Evolutionary conservation across 2,113 vertebrate species (phyloP), one percentile per base, ranked within the genome.

Genomic region (Oncorhynchus mykiss): DNA sequence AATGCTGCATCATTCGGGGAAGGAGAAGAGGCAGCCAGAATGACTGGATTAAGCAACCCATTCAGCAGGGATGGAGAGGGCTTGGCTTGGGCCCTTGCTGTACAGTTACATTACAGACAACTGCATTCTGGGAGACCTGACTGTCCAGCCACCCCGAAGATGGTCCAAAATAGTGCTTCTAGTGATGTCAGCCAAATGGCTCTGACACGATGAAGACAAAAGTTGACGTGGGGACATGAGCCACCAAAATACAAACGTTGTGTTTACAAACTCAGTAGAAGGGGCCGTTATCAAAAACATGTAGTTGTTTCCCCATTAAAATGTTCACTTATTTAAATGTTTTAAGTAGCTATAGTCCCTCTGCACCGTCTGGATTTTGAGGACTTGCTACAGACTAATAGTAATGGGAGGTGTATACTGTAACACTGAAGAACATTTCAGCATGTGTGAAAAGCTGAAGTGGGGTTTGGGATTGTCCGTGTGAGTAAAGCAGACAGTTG

Each of bases 391-490:
- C 59, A 62, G n/a, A 62, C 59, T 22, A 11, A 45, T 45, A 59
- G 24, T 74, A 70, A 54, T 20, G 22, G 77, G 24, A 60, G 24
- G 5, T 14, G 60, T 78, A 72, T 82, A 71, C 54, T 51, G 70
- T 71, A 76, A 64, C 34, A 49, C 49, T 73, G 64, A 83, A 73
- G 73, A 79, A 73, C 24, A 62, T 76, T 80, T 88, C 64, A 66
- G 73, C 72, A 74, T 78, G 77, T 89, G 78, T 84, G 72, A 87
- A 85, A 72, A 83, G 72, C 77, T 85, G 82, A 87, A 89, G 77
- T 80, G 45, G 68, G 82, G 73, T 76, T 54, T 76, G 75, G 82
- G 84, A 88, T 85, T 85, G 79, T 74, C 82, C 79, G 75, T 83
- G 81, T 73, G 75, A 81, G 79, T 80, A 67, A 62, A 3, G 62